phyloP scores from a whole-genome alignment of 2,797 vertebrate genomes.

The Gallinago nigripennis region DNA sequence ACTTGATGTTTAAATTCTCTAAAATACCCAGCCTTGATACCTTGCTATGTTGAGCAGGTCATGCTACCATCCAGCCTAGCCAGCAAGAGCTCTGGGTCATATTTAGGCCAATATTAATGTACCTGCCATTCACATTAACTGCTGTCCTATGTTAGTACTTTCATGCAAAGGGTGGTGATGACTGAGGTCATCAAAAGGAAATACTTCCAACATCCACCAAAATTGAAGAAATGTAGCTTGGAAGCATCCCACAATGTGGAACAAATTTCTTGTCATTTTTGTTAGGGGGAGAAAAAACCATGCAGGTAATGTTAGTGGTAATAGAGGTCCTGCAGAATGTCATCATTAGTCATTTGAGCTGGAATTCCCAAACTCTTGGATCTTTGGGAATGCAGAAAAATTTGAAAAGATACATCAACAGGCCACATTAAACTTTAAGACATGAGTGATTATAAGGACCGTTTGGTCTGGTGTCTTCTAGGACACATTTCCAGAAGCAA shows the following conservation, averaged over 20 bases:
- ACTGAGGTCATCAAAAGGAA: neutral
- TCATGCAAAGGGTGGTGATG: neutral
- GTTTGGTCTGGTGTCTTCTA: neutral
- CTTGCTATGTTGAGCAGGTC: neutral
- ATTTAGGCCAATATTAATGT: neutral
- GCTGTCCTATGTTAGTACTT: rapidly evolving
- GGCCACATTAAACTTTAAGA: neutral
- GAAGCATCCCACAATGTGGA: neutral
- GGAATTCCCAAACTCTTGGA: neutral
- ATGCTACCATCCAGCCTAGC: neutral
- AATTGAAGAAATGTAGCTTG: neutral
- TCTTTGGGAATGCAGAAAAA: neutral
- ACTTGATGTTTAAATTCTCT: neutral
- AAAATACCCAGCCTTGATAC: neutral
- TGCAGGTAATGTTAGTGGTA: neutral
- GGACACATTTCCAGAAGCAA: neutral
- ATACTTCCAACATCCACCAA: neutral
- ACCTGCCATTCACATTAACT: neutral
- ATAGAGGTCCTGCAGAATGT: neutral
- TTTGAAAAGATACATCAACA: neutral
- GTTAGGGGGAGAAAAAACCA: neutral
- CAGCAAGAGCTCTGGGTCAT: neutral
- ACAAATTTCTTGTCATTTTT: neutral
- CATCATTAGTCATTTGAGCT: neutral
- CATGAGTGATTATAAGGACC: neutral